Conservation (phyloP, 2,888 invertebrate species). For the Aradus depressus region DNA sequence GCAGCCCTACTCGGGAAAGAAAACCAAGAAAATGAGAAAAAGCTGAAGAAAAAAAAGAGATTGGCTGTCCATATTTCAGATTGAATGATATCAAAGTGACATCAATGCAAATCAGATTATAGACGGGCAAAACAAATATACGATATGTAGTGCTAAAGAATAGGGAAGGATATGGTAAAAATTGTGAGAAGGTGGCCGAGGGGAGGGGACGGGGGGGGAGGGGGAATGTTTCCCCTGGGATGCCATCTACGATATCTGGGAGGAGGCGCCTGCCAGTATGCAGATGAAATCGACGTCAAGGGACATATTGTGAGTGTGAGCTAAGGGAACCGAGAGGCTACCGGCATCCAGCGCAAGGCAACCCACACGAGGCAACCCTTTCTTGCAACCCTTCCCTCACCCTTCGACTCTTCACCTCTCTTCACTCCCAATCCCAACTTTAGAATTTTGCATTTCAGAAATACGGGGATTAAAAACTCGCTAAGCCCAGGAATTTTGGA, state of each 20-base stretch:
- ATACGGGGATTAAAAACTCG: too few species aligned
- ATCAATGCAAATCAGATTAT: slow-evolving; percentile 16
- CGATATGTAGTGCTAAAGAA: too few species aligned
- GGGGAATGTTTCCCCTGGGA: slow-evolving; percentile 3
- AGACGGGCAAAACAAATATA: too few species aligned
- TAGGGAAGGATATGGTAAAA: slow-evolving; percentile 3
- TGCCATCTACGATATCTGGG: too few species aligned
- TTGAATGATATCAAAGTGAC: background rate
- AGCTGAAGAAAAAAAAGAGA: too few species aligned
- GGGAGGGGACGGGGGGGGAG: background rate
- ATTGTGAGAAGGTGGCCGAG: background rate
- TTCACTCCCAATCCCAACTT: background rate
- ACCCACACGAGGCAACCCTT: slow-evolving; percentile 2
- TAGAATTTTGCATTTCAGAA: too few species aligned
- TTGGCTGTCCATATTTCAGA: too few species aligned
- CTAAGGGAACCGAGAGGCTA: too few species aligned
- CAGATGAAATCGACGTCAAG: slow-evolving; percentile 28
- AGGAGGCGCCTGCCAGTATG: slow-evolving; percentile 18
- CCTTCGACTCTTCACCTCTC: background rate
- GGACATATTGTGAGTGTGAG: slow-evolving; percentile 26
- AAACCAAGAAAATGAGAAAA: too few species aligned
- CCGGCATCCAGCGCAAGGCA: slow-evolving; percentile 7
- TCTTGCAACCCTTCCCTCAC: slow-evolving; percentile 11
- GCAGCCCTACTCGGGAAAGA: too few species aligned
- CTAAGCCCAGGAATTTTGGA: too few species aligned